Base-by-base conservation (phyloP, 2,797 vertebrate genomes). In the Manis crassicaudata region DNA sequence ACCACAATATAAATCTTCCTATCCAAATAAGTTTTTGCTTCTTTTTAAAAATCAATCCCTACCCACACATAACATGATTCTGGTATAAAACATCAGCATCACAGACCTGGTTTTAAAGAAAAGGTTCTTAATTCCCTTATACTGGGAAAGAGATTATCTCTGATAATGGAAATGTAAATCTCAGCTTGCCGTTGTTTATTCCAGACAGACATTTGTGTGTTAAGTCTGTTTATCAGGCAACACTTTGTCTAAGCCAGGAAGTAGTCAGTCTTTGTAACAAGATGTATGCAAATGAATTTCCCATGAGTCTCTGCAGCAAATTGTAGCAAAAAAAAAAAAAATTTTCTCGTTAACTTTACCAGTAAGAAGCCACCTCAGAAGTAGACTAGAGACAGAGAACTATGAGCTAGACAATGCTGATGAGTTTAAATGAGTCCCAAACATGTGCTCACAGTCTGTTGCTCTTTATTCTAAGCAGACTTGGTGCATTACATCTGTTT, bases 211-310 rank as follows among this genome's bases (percentile, higher is more conserved):
- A 98, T 98, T 98, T 98, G 98, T 98, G 98, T 98, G 98, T 98
- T 98, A 98, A 98, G 98, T 99, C 98, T 98, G 98, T 98, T 98
- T 98, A 98, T 99, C 98, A 98, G 98, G 98, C 98, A 98, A 98
- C 98, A 98, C 98, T 98, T 98, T 98, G 98, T 99, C 98, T 98
- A 98, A 98, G 98, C 98, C 98, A 98, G 98, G 98, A 99, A 98
- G 98, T 98, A 98, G 98, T 98, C 98, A 98, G 98, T 98, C 98
- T 98, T 98, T 98, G 98, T 98, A 98, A 98, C 97, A 98, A 98
- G 98, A 98, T 98, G 98, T 97, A 98, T 98, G 98, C 98, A 98
- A 98, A 98, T 98, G 97, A 98, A 97, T 97, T 98, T 98, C 98
- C 98, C 98, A 98, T 96, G 98, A 98, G 98, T 97, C 98, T 97